Conservation (phyloP, 2,888 invertebrate species). For the Drosophila rellima region DNA sequence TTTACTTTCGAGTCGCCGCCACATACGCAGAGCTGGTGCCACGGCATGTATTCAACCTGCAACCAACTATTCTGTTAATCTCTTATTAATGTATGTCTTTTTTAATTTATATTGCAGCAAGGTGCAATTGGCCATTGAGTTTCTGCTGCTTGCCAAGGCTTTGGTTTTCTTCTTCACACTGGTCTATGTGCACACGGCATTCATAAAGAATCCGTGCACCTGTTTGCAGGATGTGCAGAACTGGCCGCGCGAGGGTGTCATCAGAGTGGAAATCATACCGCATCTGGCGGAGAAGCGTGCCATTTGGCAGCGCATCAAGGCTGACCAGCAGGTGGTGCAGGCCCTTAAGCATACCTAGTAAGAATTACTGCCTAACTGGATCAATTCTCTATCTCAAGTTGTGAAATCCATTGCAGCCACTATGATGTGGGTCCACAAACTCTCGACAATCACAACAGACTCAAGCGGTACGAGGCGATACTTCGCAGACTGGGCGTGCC, state of each 20-base stretch:
- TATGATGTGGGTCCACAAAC: slow-evolving; percentile 84
- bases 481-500: slow-evolving; percentile 68
- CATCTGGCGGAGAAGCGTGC: slow-evolving; percentile 79
- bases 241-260: slow-evolving; percentile 98
- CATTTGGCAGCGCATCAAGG: slow-evolving; percentile 69
- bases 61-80: no score
- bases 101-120: slow-evolving; percentile 63
- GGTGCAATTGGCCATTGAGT: slow-evolving; percentile 81
- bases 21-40: slow-evolving; percentile 97
- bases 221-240: slow-evolving; percentile 95
- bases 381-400: not conserved
- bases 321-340: slow-evolving; percentile 75
- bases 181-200: slow-evolving; percentile 97
- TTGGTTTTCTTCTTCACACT: slow-evolving; percentile 94
- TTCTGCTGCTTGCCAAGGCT: slow-evolving; percentile 88
- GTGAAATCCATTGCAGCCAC: slow-evolving; percentile 57
- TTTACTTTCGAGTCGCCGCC: slow-evolving; percentile 96
- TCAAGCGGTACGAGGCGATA: slow-evolving; percentile 73
- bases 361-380: slow-evolving; percentile 15
- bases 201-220: slow-evolving; percentile 96
- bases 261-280: slow-evolving; percentile 86
- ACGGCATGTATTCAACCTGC: slow-evolving; percentile 87
- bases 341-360: slow-evolving; percentile 76
- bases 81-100: not conserved
- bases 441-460: slow-evolving; percentile 65